Evolutionary conservation across 2,797 vertebrate species (phyloP), one percentile per base, ranked within the genome.

Genomic region (Morelia viridis): DNA sequence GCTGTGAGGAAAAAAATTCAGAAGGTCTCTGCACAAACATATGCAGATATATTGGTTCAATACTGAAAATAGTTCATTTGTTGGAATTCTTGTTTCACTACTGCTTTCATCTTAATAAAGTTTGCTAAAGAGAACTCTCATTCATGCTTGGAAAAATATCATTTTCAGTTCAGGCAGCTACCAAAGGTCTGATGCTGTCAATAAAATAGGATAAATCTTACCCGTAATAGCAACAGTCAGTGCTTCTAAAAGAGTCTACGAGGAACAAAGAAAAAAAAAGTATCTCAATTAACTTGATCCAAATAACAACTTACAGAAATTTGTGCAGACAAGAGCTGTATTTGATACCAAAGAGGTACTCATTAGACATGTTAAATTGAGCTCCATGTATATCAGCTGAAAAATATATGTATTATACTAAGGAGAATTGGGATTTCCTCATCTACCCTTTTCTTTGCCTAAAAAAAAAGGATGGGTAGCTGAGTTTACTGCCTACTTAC

Each of bases 241-340:
- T 0, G 99, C 98, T 97, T 99, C 99, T 96, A 98, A 96, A 24
- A 99, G 91, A 0, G 99, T 99, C 99, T 99, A 95, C 31, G 95
- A 88, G 97, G 97, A 95, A 95, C 96, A 95, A 95, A 35, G n/a
- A 4, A 95, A 92, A 35, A 85, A 61, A 4, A 19, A 71, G 80
- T 12, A n/a, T 57, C 15, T 58, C 88, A 85, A 28, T 31, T 58
- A 50, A 85, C 41, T 19, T 17, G 57, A 68, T 10, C 88, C 35
- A 85, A 89, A 71, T 35, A 53, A 13, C n/a, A 26, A 26, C 11
- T 9, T 41, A 61, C 22, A 87, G 24, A 56, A 35, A 35, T 61
- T 28, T 61, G 46, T 28, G n/a, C 15, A 60, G 50, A 28, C n/a
- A 64, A 71, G 58, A 64, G 4, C 56, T 62, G 8, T 41, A 62